Evolutionary conservation across 2,888 invertebrate species (phyloP), one percentile per base, ranked within the genome.

Genomic region (Rhyacophila evoluta): DNA sequence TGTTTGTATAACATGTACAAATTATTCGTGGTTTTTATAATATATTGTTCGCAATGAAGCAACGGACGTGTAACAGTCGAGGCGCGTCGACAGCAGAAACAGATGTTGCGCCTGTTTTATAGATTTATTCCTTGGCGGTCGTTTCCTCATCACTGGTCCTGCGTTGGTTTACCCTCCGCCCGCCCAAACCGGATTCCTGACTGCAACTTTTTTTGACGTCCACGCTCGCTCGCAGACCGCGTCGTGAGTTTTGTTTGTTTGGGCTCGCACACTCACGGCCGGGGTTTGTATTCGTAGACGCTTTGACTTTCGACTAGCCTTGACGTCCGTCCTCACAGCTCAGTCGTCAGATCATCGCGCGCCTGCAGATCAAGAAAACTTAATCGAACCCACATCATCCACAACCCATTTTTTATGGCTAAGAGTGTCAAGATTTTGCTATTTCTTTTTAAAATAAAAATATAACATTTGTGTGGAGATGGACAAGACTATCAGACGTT

Each of bases 131-230:
- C 1, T 28, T 28, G 12, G 6, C 69, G 27, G 69, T 28, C 10
- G 69, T 25, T 55, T 55, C 55, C 55, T 55, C 55, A 55, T 55
- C 55, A 55, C 55, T 55, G 55, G 15, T 55, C 25, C 55, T 19
- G 6, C 41, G 12, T 41, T 15, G 15, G 12, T 41, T 19, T 55
- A 55, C 80, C 75, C 79, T 77, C 79, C 72, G 74, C 78, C 79
- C 75, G 77, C 72, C 37, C 78, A 80, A 80, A 82, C 82, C 82
- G 82, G 82, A 82, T 82, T 82, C 80, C 82, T 74, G 72, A 76
- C 79, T 73, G 78, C 73, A 55, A 74, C 72, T 80, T 74, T 81
- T 78, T 70, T 79, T 79, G 28, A 37, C 38, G 73, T 77, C 71
- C 38, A 38, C 71, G 76, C 72, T 67, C 25, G 55, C 55, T 6